Evolutionary conservation across 2,797 vertebrate species (phyloP).

Genomic region (Peromyscus melanophrys): DNA sequence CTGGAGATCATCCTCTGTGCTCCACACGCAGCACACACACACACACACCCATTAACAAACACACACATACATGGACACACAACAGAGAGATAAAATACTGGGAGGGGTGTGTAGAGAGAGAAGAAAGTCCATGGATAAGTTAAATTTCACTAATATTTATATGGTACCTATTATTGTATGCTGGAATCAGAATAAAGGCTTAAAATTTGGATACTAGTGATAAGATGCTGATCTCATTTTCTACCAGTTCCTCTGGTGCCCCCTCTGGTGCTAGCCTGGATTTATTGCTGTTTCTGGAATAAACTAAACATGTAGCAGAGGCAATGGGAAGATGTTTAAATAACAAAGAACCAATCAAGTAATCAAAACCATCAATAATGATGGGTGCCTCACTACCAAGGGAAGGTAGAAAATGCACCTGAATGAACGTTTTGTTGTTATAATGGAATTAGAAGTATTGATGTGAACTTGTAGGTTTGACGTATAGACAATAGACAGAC

Average conservation of each 20-base stretch:
- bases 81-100: neutral
- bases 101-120: neutral
- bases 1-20: neutral
- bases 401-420: neutral
- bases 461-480: neutral
- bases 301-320: neutral
- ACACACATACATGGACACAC: neutral
- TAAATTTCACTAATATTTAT: constrained; percentile 23
- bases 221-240: neutral
- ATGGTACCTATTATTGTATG: neutral
- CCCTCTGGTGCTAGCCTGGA: neutral
- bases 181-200: constrained; percentile 2
- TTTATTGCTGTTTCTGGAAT: neutral
- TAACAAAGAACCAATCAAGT: neutral
- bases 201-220: neutral
- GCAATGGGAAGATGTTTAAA: neutral
- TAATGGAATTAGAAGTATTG: neutral
- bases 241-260: neutral
- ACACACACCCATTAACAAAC: neutral
- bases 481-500: neutral
- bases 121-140: neutral
- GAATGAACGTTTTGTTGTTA: neutral
- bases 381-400: neutral
- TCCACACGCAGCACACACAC: neutral
- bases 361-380: neutral